phyloP scores from a whole-genome alignment of 2,888 invertebrate species.

The Cremastinae sp. region DNA sequence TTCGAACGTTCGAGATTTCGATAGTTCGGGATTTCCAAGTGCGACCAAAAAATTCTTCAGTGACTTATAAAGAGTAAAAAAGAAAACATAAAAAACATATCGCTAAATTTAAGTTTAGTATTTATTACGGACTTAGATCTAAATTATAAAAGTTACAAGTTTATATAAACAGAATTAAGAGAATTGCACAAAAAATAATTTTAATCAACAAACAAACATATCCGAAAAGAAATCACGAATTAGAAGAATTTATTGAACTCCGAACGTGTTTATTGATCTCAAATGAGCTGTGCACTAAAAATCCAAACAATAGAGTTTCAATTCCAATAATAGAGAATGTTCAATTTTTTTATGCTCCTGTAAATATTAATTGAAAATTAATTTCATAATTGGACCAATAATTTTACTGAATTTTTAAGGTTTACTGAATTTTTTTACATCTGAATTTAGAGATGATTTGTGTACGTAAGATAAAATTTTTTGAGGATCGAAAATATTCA shows the following conservation, averaged over 20 bases:
- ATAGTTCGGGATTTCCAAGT: slow-evolving; percentile 28
- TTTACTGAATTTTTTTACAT: slow-evolving; percentile 10
- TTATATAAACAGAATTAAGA: neutral
- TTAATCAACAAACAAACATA: neutral
- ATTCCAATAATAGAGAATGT: slow-evolving; percentile 10
- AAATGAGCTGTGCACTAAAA: slow-evolving; percentile 35
- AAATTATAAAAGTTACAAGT: neutral
- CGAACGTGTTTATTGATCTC: slow-evolving; percentile 9
- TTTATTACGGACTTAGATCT: slow-evolving; percentile 16
- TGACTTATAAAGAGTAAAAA: slow-evolving; percentile 19
- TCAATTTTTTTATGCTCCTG: slow-evolving; percentile 5
- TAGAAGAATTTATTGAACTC: slow-evolving; percentile 14
- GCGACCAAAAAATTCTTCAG: slow-evolving; percentile 17
- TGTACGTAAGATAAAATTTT: slow-evolving; percentile 4
- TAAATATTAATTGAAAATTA: neutral
- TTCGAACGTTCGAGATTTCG: too few species aligned
- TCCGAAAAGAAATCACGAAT: neutral
- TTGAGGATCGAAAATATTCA: slow-evolving; percentile 24
- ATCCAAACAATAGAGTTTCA: too few species aligned
- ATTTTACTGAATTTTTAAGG: neutral
- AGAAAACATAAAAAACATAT: slow-evolving; percentile 46
- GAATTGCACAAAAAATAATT: slow-evolving; percentile 8
- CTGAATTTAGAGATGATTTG: too few species aligned
- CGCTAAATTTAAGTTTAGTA: slow-evolving; percentile 54
- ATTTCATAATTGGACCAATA: neutral